A percentile compares a stretch with the other conserved stretches of the same genome.
These are phyloP conservation scores for Seira sanloemensis DNA, from an alignment of 2,888 invertebrate genomes.

Conservation along the genomic window DNA sequence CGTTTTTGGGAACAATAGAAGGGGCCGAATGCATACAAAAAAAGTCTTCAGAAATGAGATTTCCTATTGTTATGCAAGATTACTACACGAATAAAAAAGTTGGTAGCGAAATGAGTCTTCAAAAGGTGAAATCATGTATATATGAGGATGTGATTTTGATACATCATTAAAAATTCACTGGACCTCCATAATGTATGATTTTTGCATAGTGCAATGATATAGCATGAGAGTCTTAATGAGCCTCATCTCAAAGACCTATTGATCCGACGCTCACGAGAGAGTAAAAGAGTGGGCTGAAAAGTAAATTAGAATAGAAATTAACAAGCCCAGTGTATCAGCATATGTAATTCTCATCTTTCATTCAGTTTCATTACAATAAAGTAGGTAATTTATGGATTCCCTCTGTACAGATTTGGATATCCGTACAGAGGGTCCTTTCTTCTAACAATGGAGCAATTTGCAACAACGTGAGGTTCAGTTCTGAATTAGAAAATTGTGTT, in stretches of 20 bases:
- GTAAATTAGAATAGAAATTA: not conserved
- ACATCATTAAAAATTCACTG: not conserved
- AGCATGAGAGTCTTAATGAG: not conserved
- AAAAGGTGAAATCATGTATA: not conserved
- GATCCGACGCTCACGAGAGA: too few relatives aligned
- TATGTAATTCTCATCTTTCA: constrained; percentile 46
- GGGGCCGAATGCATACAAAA: too few relatives aligned
- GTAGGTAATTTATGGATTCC: constrained; percentile 53
- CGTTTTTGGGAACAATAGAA: not conserved
- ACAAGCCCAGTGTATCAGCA: not conserved
- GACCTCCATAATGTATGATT: not conserved
- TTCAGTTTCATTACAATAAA: constrained; percentile 46
- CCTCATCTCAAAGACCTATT: not conserved
- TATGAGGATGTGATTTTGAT: not conserved
- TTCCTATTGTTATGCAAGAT: too few relatives aligned
- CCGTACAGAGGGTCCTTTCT: too few relatives aligned
- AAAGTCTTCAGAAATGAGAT: too few relatives aligned
- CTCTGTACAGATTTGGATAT: constrained; percentile 21
- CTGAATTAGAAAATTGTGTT: too few relatives aligned
- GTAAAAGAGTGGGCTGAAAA: not conserved
- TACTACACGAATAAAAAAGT: too few relatives aligned
- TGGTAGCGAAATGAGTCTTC: not conserved
- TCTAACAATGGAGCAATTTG: not conserved
- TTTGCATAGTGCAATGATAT: not conserved
- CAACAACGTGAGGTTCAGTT: too few relatives aligned